Percentiles rank a stretch among this genome's conserved stretches.
These are phyloP conservation scores for fruit fly (Drosophila melanogaster) DNA, from an alignment of 1,140 invertebrate genomes.

Conservation along the genomic window Release_6_plus_ISO1_MT NC_004354.4:19057001-19057500, in stretches of 20 bases:
- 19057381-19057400: constrained; percentile 61
- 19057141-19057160: neutral
- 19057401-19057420: constrained; percentile 56
- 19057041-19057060: neutral
- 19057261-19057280: constrained; percentile 64
- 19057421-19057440: constrained; percentile 51
- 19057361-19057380: constrained; percentile 54
- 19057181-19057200: neutral
- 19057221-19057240: constrained; percentile 61
- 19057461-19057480: constrained; percentile 31
- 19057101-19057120: constrained; percentile 79
- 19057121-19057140: constrained; percentile 55
- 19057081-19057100: constrained; percentile 59
- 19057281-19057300: constrained; percentile 81
- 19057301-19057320: constrained; percentile 66
- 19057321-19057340: constrained; percentile 2
- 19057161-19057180: neutral
- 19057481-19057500: constrained; percentile 56
- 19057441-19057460: neutral
- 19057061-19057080: neutral
- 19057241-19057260: constrained; percentile 55
- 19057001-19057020: constrained; percentile 40
- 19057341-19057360: constrained; percentile 15
- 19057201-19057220: constrained; percentile 47
- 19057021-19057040: neutral